These are phyloP conservation scores for Elephas maximus DNA, from an alignment of 2,113 vertebrate species.

Conservation along the genomic window DNA sequence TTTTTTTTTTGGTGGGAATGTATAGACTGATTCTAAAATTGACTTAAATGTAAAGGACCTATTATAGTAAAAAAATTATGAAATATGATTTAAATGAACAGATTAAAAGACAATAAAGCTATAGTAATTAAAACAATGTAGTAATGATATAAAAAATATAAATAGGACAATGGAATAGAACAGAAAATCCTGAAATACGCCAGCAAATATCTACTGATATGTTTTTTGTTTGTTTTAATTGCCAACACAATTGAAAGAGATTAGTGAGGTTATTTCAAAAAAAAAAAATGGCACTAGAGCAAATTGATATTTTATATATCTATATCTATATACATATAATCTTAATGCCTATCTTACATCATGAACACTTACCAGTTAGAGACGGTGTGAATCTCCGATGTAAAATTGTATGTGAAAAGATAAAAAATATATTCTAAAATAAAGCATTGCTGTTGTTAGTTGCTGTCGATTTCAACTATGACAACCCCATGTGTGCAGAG, in stretches of 20 bases:
- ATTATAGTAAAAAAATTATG: background rate
- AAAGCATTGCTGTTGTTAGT: background rate
- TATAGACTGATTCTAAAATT: background rate
- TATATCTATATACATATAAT: no score
- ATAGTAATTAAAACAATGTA: background rate
- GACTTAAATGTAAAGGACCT: background rate
- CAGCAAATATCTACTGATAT: background rate
- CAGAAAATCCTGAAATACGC: background rate
- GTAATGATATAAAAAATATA: background rate
- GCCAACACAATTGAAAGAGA: background rate
- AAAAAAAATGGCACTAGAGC: no score
- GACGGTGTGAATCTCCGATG: no score
- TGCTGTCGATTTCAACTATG: no score
- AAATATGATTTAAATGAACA: background rate
- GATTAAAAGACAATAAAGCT: background rate
- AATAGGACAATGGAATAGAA: background rate
- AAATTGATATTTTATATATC: no score
- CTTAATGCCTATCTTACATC: background rate
- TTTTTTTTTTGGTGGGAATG: background rate
- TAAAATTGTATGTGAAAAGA: background rate
- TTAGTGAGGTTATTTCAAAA: background rate
- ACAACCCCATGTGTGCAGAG: no score
- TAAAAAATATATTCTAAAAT: background rate
- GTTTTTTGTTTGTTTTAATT: background rate
- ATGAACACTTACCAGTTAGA: background rate